Base-by-base conservation (phyloP, 92 coral and sea anemone species). In the Galaxea fascicularis region DNA sequence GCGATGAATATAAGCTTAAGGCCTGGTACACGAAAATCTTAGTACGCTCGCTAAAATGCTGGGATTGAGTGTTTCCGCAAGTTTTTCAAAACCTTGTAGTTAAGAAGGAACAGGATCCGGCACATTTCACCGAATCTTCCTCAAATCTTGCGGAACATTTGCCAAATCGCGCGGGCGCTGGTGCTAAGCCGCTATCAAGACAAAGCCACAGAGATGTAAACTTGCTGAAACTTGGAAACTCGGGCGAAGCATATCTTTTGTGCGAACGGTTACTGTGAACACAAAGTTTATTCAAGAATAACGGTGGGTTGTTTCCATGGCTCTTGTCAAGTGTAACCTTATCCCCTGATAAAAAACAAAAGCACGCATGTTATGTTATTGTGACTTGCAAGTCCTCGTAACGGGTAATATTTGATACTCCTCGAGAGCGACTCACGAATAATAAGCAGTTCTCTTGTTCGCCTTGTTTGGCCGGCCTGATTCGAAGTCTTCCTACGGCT, bases 1-100 rank as follows among this genome's bases (percentile, higher is more conserved):
- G 10, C 54, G 85, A 72, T 52, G 85, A 52, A 68, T 18, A 71
- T 91, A 35, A n/a, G n/a, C n/a, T n/a, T 44, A 89, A 20, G 82
- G 63, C 74, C 80, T 91, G 79, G 78, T 87, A 17, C 90, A 59
- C 18, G 93, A 91, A 28, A 86, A 92, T 44, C 86, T 89, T 67
- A 64, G 86, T 68, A 73, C 89, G 77, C 86, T 91, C 64, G 65
- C 60, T 20, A 85, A 86, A 74, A 77, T 91, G 3, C 86, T 86
- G 25, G 91, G 85, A 20, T 63, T 84, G 67, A 11, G 87, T 67
- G 81, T 86, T n/a, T 89, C 58, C 79, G 81, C 15, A 53, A 78
- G 52, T 77, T 67, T 52, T 85, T 56, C 76, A 80, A 70, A 76
- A 57, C 52, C 56, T 39, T 21, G 14, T 47, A 18, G 54, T 24